Evolutionary conservation across 2,888 invertebrate species (phyloP), one percentile per base, ranked within the genome.

Genomic region (Amphipoea lucens): DNA sequence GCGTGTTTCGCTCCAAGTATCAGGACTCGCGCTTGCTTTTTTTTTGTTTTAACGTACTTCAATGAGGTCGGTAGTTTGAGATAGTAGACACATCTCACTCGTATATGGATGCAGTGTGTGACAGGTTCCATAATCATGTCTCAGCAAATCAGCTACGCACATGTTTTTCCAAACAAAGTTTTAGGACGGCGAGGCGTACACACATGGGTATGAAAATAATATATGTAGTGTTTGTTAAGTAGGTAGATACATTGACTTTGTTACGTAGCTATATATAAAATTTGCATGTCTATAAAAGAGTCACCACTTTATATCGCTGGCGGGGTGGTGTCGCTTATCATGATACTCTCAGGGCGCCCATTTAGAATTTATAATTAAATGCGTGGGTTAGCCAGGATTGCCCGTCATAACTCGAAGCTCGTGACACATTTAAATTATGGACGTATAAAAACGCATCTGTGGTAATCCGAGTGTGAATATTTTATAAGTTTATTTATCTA

Each of bases 321-420:
- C 74, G 65, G 74, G 71, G 75, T 81, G 76, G 72, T 67, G 85
- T 75, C 71, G 80, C 76, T 78, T 87, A 85, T 86, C 86, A 74
- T 78, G 74, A 78, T 83, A 77, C 83, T 83, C 85, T 81, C 87
- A 79, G 83, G 74, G 78, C 72, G 12, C 74, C 79, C 87, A 85
- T 87, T 87, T 79, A 78, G 85, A 87, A 85, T 87, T 87, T 85
- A 85, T 87, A 87, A 87, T 87, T 83, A 85, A 85, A 87, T 81
- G 81, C 77, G 79, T 83, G 79, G 81, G 81, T 76, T 81, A 67
- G 67, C 72, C 74, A 42, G 73, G 76, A 79, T 78, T 76, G 23
- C 74, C 84, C 65, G 63, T 68, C 79, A 80, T 79, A 85, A 79
- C 79, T 82, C 75, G 70, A 65, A 74, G 69, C 74, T 72, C 36